Percentiles rank a stretch among this genome's conserved stretches.
phyloP scores from a whole-genome alignment of 2,797 vertebrate genomes.

The Darevskia mixta region DNA sequence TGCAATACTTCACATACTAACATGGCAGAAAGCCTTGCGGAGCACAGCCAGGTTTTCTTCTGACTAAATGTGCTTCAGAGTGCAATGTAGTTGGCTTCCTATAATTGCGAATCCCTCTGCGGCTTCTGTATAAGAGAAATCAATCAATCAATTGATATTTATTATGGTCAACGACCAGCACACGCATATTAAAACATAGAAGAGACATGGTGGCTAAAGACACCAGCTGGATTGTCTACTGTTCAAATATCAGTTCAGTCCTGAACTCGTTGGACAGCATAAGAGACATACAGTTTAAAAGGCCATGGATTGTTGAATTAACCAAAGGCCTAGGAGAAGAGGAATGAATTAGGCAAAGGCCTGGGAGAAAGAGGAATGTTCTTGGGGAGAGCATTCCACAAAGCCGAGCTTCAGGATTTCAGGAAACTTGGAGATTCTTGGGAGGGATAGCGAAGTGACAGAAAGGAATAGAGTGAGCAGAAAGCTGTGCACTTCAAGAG shows the following conservation, averaged over 20 bases:
- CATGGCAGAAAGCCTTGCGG: neutral
- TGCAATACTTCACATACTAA: neutral
- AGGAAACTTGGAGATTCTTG: neutral
- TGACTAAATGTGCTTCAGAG: neutral
- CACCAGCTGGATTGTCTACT: neutral
- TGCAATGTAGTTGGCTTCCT: neutral
- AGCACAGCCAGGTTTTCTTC: neutral
- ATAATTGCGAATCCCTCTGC: neutral
- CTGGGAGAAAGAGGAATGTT: too few species aligned
- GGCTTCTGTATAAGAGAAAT: neutral
- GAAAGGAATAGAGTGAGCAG: neutral
- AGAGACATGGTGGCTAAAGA: neutral
- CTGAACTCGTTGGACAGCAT: neutral
- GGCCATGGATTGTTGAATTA: too few species aligned
- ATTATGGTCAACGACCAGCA: too few species aligned
- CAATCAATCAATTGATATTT: too few species aligned
- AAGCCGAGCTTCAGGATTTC: neutral
- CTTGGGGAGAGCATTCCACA: too few species aligned
- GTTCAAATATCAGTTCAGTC: neutral
- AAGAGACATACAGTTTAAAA: neutral
- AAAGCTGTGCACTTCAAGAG: neutral
- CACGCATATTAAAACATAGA: too few species aligned
- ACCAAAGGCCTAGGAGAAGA: too few species aligned
- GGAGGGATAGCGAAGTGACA: neutral
- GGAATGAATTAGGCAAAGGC: too few species aligned